Percentiles rank a stretch among this genome's conserved stretches.
These are phyloP conservation scores for Cyprinodon tularosa DNA, from an alignment of 2,113 vertebrate genomes.

Conservation along the genomic window DNA sequence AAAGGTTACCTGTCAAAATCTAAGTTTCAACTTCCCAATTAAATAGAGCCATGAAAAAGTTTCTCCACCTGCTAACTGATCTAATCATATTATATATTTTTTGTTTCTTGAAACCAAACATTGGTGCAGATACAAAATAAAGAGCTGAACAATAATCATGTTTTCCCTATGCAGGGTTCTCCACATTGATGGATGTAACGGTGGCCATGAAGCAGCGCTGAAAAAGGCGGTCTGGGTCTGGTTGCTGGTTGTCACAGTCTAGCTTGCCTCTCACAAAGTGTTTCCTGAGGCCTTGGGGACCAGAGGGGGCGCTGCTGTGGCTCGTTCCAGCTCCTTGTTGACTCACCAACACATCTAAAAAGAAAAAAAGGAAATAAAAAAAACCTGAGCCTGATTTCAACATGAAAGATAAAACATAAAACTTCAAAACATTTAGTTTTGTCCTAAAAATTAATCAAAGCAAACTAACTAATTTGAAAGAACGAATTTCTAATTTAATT, in stretches of 20 bases:
- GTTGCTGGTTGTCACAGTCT: conserved; percentile 79
- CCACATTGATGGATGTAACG: conserved; percentile 68
- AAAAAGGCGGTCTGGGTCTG: conserved; percentile 73
- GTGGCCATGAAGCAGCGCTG: conserved; percentile 82
- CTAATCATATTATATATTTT: background rate
- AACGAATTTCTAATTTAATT: too few relatives aligned
- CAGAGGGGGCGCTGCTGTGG: conserved; percentile 39
- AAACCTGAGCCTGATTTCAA: background rate
- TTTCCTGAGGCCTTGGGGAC: conserved; percentile 71
- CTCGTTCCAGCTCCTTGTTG: conserved; percentile 54
- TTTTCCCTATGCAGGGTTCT: conserved; percentile 66
- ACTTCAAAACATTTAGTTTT: background rate
- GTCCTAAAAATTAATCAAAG: background rate
- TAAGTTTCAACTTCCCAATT: background rate
- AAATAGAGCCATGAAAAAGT: background rate
- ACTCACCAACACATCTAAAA: conserved; percentile 40
- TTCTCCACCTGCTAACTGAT: background rate
- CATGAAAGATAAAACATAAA: background rate
- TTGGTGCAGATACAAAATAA: background rate
- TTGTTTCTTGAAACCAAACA: background rate
- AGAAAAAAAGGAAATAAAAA: background rate
- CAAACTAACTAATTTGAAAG: background rate
- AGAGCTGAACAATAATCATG: background rate
- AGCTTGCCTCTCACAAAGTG: conserved; percentile 75
- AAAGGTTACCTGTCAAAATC: background rate